These are phyloP conservation scores for Meandrina meandrites DNA, from an alignment of 92 coral and sea anemone genomes.

Conservation along the genomic window DNA sequence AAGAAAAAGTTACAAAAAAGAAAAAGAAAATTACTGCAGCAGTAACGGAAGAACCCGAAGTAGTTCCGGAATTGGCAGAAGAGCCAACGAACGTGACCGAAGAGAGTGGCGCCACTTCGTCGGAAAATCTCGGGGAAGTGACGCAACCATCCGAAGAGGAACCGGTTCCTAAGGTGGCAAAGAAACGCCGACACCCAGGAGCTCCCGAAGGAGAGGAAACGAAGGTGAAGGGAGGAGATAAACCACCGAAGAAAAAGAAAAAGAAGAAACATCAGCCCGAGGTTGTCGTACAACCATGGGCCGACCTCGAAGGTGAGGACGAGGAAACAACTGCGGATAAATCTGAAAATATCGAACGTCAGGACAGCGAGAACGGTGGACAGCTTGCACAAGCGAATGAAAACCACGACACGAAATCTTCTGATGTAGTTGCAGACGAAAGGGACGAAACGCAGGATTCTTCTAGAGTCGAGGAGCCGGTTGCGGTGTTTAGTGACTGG, in stretches of 20 bases:
- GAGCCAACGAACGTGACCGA: constrained; percentile 36
- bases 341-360: constrained; percentile 21
- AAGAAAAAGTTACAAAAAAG: constrained; percentile 81
- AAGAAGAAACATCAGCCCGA: constrained; percentile 89
- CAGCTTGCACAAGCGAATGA: constrained; percentile 20
- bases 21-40: constrained; percentile 59
- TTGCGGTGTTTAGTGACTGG: constrained; percentile 93
- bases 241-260: constrained; percentile 84
- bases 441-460: constrained; percentile 21
- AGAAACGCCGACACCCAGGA: constrained; percentile 64
- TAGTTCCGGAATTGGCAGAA: constrained; percentile 13
- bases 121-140: constrained; percentile 39
- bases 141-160: constrained; percentile 22
- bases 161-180: constrained; percentile 52
- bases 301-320: constrained; percentile 85
- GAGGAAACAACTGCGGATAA: constrained; percentile 35
- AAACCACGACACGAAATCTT: constrained; percentile 32
- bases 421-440: constrained; percentile 31
- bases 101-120: constrained; percentile 18
- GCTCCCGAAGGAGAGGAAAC: constrained; percentile 61
- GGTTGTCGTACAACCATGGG: constrained; percentile 87
- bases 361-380: constrained; percentile 12
- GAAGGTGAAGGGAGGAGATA: constrained; percentile 70
- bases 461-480: constrained; percentile 20
- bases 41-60: constrained; percentile 18